Conservation (phyloP, 2,797 vertebrate genomes). For the Limnodromus scolopaceus region DNA sequence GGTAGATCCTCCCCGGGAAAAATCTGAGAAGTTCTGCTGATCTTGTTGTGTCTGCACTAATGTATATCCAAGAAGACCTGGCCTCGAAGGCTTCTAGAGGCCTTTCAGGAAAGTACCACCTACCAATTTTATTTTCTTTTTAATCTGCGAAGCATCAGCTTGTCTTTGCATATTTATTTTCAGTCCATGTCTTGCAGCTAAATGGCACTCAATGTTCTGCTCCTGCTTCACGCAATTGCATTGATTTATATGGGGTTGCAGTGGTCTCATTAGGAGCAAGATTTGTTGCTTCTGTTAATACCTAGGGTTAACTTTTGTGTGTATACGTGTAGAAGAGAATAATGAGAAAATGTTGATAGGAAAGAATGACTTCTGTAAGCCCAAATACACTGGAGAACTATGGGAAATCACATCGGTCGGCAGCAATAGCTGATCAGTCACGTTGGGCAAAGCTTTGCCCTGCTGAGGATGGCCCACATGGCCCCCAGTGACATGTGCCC, state of each 20-base stretch:
- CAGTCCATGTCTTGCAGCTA: fast-evolving
- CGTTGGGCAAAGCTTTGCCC: neutral
- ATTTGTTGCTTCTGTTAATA: neutral
- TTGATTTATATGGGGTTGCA: neutral
- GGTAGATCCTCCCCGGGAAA: neutral
- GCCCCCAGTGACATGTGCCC: fast-evolving
- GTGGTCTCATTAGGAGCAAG: neutral
- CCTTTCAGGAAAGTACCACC: neutral
- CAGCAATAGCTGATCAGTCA: neutral
- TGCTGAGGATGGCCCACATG: neutral
- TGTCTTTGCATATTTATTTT: neutral
- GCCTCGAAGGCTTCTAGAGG: neutral
- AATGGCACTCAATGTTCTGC: neutral
- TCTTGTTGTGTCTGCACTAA: neutral
- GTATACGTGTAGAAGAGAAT: neutral
- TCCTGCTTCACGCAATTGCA: neutral
- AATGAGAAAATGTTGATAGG: neutral
- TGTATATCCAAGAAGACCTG: neutral
- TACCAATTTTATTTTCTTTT: neutral
- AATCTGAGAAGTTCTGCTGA: neutral
- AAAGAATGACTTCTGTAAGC: neutral
- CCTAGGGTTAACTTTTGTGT: neutral
- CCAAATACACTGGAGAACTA: neutral
- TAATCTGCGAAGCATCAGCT: neutral
- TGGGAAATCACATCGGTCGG: fast-evolving